A percentile compares a stretch with the other conserved stretches of the same genome.
phyloP scores from a whole-genome alignment of 1,140 invertebrate genomes.

The Mactra quadrangularis region DNA sequence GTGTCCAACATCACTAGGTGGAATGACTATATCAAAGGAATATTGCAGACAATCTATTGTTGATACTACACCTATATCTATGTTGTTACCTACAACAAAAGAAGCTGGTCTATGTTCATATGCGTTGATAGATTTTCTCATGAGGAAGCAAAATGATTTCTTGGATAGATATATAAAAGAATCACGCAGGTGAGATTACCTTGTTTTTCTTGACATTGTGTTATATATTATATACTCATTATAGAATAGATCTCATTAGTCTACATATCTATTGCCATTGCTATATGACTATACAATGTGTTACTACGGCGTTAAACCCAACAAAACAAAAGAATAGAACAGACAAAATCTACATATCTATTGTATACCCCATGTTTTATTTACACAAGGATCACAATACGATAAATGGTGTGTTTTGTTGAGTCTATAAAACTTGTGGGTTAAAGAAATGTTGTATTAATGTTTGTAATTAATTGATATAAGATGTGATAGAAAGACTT shows the following conservation, averaged over 20 bases:
- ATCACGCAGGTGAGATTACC: conserved; percentile 13
- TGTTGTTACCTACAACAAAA: conserved; percentile 44
- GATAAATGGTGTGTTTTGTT: too few relatives aligned
- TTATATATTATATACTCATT: neutral
- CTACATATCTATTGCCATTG: too few relatives aligned
- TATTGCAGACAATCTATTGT: conserved; percentile 17
- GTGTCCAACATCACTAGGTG: conserved; percentile 35
- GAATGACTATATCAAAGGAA: conserved; percentile 34
- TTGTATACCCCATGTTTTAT: neutral
- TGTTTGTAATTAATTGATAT: too few relatives aligned
- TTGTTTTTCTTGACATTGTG: neutral
- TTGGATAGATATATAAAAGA: conserved; percentile 62
- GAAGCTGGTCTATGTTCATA: conserved; percentile 68
- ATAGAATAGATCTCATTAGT: too few relatives aligned
- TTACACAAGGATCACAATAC: neutral
- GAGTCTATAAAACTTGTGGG: neutral
- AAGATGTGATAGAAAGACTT: too few relatives aligned
- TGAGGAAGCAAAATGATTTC: conserved; percentile 71
- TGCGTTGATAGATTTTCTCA: conserved; percentile 64
- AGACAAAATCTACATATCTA: neutral
- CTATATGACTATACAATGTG: too few relatives aligned
- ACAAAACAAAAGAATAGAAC: too few relatives aligned
- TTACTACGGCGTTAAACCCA: too few relatives aligned
- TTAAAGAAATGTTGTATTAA: too few relatives aligned
- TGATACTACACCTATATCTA: conserved; percentile 24